These are phyloP conservation scores for Amphipoea oculea DNA, from an alignment of 2,888 invertebrate genomes.

Conservation along the genomic window DNA sequence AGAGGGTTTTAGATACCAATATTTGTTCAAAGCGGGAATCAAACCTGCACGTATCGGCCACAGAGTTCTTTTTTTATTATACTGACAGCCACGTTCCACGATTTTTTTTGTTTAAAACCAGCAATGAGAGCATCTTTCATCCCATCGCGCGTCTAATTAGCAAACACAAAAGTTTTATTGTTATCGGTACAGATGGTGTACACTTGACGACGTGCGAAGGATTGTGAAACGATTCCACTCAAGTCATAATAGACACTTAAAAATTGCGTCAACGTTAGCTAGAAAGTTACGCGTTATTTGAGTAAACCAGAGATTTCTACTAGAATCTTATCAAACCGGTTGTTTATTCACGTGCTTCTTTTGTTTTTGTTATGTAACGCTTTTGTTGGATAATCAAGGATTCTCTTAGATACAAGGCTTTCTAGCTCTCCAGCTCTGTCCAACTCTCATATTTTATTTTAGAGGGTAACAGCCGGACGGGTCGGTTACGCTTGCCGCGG, in stretches of 20 bases:
- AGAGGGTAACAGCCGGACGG: not conserved
- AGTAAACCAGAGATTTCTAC: conserved; percentile 52
- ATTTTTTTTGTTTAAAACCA: not conserved
- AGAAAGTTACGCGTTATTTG: conserved; percentile 64
- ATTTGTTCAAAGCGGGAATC: not conserved
- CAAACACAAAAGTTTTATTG: no score
- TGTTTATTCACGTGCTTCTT: conserved; percentile 12
- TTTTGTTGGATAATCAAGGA: conserved; percentile 12
- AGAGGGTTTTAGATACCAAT: not conserved
- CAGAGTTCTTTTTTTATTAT: not conserved
- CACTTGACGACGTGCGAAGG: conserved; percentile 23
- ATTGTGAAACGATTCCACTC: conserved; percentile 64
- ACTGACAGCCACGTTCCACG: not conserved
- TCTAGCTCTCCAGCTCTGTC: no score
- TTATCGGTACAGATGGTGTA: no score
- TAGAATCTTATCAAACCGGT: conserved; percentile 43
- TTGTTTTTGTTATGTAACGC: conserved; percentile 27
- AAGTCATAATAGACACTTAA: conserved; percentile 58
- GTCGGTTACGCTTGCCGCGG: not conserved
- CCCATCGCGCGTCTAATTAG: no score
- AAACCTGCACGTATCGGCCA: not conserved
- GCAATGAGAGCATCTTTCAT: conserved; percentile 25
- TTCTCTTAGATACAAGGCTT: not conserved
- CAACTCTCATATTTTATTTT: not conserved
- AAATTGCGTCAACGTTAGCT: conserved; percentile 67